phyloP scores from a whole-genome alignment of 2,888 invertebrate genomes.

The Charanyca ferruginea region DNA sequence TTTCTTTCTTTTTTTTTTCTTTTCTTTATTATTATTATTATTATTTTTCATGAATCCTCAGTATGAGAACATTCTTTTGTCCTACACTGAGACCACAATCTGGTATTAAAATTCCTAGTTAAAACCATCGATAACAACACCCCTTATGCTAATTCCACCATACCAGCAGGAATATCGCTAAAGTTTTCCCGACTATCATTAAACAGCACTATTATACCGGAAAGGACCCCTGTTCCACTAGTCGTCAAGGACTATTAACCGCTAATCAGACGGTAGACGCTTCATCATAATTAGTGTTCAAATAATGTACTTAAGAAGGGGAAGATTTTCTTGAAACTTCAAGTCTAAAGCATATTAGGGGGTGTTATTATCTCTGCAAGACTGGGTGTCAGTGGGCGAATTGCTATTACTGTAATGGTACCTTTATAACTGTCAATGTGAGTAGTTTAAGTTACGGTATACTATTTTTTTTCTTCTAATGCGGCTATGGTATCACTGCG shows the following conservation, averaged over 20 bases:
- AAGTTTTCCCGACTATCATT: slow-evolving; percentile 53
- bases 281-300: slow-evolving; percentile 49
- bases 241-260: slow-evolving; percentile 70
- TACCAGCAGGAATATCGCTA: slow-evolving; percentile 29
- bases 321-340: slow-evolving; percentile 29
- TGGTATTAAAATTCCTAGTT: not conserved
- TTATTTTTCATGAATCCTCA: no score
- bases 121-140: slow-evolving; percentile 15
- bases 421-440: no score
- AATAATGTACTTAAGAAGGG: slow-evolving; percentile 36
- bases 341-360: not conserved
- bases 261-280: slow-evolving; percentile 56
- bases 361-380: not conserved
- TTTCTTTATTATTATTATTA: no score
- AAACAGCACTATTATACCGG: slow-evolving; percentile 44
- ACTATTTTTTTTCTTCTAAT: no score
- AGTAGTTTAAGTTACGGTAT: no score
- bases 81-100: not conserved
- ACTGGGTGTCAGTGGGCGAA: no score
- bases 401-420: no score
- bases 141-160: slow-evolving; percentile 24
- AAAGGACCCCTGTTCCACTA: slow-evolving; percentile 47
- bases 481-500: no score
- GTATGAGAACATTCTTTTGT: no score
- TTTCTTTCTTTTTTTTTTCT: no score